Evolutionary conservation across 2,113 vertebrate genomes (phyloP).

Genomic region (Tyrannus savana): DNA sequence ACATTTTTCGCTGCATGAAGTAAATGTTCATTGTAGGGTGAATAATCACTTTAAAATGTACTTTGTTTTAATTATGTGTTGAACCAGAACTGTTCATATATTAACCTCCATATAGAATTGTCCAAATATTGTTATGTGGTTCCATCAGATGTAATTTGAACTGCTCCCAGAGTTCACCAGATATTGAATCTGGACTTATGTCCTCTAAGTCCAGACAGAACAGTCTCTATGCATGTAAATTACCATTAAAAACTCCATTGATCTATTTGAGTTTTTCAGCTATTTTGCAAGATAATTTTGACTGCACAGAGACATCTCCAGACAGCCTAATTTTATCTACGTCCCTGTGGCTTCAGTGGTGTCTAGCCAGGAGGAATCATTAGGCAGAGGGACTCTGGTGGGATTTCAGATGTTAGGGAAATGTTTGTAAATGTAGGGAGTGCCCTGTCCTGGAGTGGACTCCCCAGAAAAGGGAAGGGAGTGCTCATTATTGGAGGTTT

Average conservation of each 20-base stretch:
- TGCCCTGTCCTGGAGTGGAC: neutral
- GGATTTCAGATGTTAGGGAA: neutral
- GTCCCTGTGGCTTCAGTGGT: neutral
- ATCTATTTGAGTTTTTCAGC: neutral
- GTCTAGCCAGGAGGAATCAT: neutral
- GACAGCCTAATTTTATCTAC: slow-evolving; percentile 24
- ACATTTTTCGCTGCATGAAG: neutral
- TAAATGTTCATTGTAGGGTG: neutral
- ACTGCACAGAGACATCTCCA: neutral
- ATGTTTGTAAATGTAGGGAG: neutral
- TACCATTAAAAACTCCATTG: slow-evolving; percentile 11
- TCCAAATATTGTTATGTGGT: slow-evolving; percentile 22
- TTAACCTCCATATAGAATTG: slow-evolving; percentile 14
- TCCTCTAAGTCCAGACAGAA: slow-evolving; percentile 25
- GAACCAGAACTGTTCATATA: neutral
- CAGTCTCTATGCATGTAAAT: slow-evolving; percentile 35
- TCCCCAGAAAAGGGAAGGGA: neutral
- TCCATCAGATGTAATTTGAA: slow-evolving; percentile 15
- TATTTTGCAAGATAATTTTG: slow-evolving; percentile 10
- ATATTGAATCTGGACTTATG: slow-evolving; percentile 13
- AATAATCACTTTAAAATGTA: slow-evolving; percentile 14
- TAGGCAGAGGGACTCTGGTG: neutral
- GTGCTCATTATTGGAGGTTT: neutral
- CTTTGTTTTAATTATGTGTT: slow-evolving; percentile 4
- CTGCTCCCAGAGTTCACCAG: slow-evolving; percentile 24